A percentile compares a stretch with the other conserved stretches of the same genome.
These are phyloP conservation scores for Mya arenaria DNA, from an alignment of 1,140 invertebrate species.

Conservation along the genomic window DNA sequence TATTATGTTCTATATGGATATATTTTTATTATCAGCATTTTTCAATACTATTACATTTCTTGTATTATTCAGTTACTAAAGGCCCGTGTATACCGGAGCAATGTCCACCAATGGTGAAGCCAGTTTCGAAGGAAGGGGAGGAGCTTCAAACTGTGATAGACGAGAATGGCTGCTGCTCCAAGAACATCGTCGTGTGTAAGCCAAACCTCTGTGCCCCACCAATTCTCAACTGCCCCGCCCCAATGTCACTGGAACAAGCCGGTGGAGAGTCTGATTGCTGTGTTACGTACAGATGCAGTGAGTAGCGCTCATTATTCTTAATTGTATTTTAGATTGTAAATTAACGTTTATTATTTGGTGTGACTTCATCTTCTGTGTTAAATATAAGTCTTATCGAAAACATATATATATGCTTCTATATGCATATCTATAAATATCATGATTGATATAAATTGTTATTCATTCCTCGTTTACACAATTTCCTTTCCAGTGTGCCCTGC, in stretches of 20 bases:
- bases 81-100: too few relatives aligned
- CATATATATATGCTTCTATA: background rate
- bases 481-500: conserved; percentile 54
- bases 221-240: background rate
- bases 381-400: background rate
- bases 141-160: background rate
- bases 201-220: conserved; percentile 23
- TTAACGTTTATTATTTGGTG: too few relatives aligned
- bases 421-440: background rate
- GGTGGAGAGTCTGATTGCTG: conserved; percentile 31
- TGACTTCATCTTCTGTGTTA: too few relatives aligned
- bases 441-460: background rate
- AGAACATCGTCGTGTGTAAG: conserved; percentile 36
- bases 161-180: conserved; percentile 3
- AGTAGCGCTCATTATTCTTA: too few relatives aligned
- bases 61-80: too few relatives aligned
- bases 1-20: too few relatives aligned
- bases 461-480: too few relatives aligned
- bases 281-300: conserved; percentile 47
- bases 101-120: too few relatives aligned
- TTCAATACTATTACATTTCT: too few relatives aligned
- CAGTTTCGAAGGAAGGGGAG: conserved; percentile 23
- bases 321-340: too few relatives aligned
- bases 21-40: too few relatives aligned
- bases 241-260: conserved; percentile 11